Conservation (phyloP, 2,797 vertebrate genomes). For the Chiloscyllium punctatum region DNA sequence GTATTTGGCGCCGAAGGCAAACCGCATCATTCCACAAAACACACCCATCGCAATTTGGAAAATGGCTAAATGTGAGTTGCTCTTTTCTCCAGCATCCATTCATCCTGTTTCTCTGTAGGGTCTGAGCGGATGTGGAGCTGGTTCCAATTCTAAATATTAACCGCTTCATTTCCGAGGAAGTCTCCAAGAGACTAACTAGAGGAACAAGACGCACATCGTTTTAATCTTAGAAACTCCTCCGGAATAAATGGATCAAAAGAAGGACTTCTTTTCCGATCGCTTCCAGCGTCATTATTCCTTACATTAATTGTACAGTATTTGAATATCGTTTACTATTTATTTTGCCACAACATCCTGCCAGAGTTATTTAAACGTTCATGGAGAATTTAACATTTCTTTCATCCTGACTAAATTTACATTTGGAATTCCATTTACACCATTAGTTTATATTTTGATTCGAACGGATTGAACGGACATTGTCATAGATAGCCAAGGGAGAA, state of each 20-base stretch:
- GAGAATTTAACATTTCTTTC: neutral
- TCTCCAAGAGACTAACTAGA: neutral
- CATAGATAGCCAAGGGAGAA: neutral
- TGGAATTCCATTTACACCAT: neutral
- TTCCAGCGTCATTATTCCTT: neutral
- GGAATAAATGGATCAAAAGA: neutral
- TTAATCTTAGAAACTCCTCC: neutral
- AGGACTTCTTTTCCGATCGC: neutral
- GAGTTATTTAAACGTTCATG: neutral
- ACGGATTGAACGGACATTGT: neutral
- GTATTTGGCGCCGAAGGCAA: conserved; percentile 27
- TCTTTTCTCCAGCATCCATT: neutral
- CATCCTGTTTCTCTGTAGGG: neutral
- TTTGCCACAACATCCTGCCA: neutral
- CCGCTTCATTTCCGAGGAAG: neutral
- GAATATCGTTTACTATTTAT: neutral
- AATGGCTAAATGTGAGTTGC: neutral
- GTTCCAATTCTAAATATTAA: conserved; percentile 21
- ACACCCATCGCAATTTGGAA: conserved; percentile 5
- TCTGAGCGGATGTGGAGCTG: neutral
- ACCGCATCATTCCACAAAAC: conserved; percentile 30
- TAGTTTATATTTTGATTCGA: neutral
- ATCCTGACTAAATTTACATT: neutral
- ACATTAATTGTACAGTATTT: neutral
- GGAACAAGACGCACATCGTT: neutral